Evolutionary conservation across 2,113 vertebrate genomes (phyloP).

Genomic region (Syngnathus floridae): DNA sequence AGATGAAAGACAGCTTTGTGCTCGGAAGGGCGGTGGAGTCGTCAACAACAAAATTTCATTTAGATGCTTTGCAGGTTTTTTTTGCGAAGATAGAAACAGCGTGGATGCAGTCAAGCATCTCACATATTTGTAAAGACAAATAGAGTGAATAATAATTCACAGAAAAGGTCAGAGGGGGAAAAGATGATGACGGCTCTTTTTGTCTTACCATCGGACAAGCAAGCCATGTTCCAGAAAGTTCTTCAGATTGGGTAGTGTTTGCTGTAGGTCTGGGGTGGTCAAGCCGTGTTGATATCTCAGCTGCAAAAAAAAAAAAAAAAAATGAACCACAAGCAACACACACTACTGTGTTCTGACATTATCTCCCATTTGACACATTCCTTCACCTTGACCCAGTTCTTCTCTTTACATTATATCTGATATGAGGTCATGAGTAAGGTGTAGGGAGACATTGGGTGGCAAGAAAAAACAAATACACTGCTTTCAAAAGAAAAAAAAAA

Average conservation of each 20-base stretch:
- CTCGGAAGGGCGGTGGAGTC: conserved; percentile 38
- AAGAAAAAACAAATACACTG: conserved; percentile 25
- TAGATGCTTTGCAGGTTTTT: conserved; percentile 22
- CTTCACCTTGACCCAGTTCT: conserved; percentile 45
- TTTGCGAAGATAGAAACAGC: too few relatives aligned
- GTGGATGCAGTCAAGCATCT: not conserved
- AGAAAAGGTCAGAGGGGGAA: too few relatives aligned
- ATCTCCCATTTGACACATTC: conserved; percentile 47
- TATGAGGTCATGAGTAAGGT: conserved; percentile 45
- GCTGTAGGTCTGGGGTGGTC: conserved; percentile 91
- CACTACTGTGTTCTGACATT: conserved; percentile 10
- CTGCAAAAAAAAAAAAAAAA: conserved; percentile 65
- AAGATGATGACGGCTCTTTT: not conserved
- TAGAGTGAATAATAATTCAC: too few relatives aligned
- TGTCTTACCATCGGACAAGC: conserved; percentile 89
- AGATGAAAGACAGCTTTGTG: conserved; percentile 54
- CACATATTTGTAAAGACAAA: too few relatives aligned
- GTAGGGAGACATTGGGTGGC: conserved; percentile 50
- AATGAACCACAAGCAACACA: conserved; percentile 40
- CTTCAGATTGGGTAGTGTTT: conserved; percentile 97
- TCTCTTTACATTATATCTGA: conserved; percentile 23
- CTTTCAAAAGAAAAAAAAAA: conserved; percentile 5
- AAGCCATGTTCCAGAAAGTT: conserved; percentile 93
- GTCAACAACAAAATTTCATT: conserved; percentile 32
- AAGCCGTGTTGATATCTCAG: conserved; percentile 93